Conservation (phyloP, 2,797 vertebrate species). For the Phataginus tricuspis region DNA sequence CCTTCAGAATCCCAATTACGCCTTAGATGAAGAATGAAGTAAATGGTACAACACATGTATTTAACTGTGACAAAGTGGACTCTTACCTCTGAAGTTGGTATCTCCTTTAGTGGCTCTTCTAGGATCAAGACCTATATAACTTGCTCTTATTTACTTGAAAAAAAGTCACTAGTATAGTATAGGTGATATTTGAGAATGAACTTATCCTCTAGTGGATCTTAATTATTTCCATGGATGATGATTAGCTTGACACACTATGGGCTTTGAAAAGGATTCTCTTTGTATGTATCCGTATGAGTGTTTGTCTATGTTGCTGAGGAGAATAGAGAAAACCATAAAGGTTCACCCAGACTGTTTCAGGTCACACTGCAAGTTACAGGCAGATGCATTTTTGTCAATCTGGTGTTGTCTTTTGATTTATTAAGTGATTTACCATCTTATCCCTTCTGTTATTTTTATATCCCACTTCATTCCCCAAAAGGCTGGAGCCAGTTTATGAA, state of each 20-base stretch:
- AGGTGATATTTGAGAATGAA: not conserved
- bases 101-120: not conserved
- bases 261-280: not conserved
- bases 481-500: not conserved
- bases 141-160: conserved; percentile 36
- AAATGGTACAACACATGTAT: not conserved
- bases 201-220: not conserved
- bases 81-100: not conserved
- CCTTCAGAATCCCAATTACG: not conserved
- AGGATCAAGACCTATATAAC: not conserved
- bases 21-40: not conserved
- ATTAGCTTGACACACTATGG: not conserved
- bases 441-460: not conserved
- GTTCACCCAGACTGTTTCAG: not conserved
- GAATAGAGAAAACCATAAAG: not conserved
- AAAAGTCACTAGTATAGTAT: not conserved
- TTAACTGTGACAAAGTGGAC: not conserved
- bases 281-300: not conserved
- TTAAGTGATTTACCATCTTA: not conserved
- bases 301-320: not conserved
- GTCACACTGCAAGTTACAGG: not conserved
- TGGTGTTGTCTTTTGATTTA: not conserved
- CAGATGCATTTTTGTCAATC: not conserved
- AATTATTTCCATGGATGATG: not conserved
- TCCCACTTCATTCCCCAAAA: not conserved